Evolutionary conservation across 53 echinoderm and acorn worm genomes (phyloP), one percentile per base, ranked within the genome.

Genomic region (Actinopyga echinites): DNA sequence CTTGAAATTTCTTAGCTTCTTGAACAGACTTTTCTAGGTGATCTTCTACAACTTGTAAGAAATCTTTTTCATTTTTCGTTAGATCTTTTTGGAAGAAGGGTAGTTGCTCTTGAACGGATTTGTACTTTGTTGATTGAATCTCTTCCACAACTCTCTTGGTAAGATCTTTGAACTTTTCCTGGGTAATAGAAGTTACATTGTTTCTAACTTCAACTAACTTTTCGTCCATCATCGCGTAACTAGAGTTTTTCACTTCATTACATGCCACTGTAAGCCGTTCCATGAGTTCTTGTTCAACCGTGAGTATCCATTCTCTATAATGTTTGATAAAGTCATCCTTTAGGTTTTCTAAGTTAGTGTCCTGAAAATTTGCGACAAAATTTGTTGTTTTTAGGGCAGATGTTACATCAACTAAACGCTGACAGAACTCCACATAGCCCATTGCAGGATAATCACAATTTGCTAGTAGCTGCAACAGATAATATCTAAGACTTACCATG

Each of bases 281-380:
- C 15, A 28, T 37, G 8, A 73, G 74, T 0, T 73, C 74, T 22
- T 45, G 42, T 21, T 40, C 21, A 21, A 73, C 15, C 43, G 21
- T 37, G 8, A 73, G 42, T 7, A 73, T 40, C 42, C 36, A 26
- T 21, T 40, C 74, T 6, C 74, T 37, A 10, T 73, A 73, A 3
- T 26, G n/a, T 38, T 26, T n/a, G 36, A 73, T 43, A 22, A 73
- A 73, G 36, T 73, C 74, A 40, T 73, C 74, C 9, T 73, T 73
- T 1, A 73, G 42, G 2, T 73, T 73, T 73, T 73, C 74, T 11
- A 73, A 6, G 74, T 73, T 73, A 7, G 74, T 73, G 42, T 73
- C 74, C 2, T 45, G 74, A 7, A 73, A 73, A 20, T 73, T 45
- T 5, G 36, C 49, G 21, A 45, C 74, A 73, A 73, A 73, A 7